These are phyloP conservation scores for Chelonus formosanus DNA, from an alignment of 2,888 invertebrate species.

Conservation along the genomic window DNA sequence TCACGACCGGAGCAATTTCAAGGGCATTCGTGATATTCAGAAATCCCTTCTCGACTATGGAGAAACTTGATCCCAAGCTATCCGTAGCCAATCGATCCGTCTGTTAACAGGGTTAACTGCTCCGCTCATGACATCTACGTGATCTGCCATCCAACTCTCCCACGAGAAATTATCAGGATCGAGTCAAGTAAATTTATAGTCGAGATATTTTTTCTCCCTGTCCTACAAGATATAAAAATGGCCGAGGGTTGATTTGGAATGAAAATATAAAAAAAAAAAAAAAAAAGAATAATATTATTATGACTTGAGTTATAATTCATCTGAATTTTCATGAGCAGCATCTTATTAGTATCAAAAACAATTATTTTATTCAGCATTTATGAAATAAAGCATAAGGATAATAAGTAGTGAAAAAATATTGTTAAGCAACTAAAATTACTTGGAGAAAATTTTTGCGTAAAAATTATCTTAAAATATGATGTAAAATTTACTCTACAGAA, in stretches of 20 bases:
- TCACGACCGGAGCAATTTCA: slow-evolving; percentile 7
- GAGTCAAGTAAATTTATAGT: slow-evolving; percentile 30
- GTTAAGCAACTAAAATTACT: too few relatives aligned
- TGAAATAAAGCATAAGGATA: too few relatives aligned
- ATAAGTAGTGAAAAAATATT: too few relatives aligned
- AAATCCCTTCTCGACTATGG: slow-evolving; percentile 5
- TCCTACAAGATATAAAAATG: slow-evolving; percentile 4
- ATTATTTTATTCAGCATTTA: too few relatives aligned
- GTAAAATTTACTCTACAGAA: too few relatives aligned
- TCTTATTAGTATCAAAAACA: too few relatives aligned
- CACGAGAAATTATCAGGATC: slow-evolving; percentile 33
- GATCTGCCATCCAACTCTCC: slow-evolving; percentile 21
- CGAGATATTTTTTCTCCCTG: slow-evolving; percentile 9
- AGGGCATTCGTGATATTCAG: slow-evolving; percentile 7
- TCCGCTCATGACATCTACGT: slow-evolving; percentile 10
- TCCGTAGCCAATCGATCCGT: slow-evolving; percentile 20
- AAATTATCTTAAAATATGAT: too few relatives aligned
- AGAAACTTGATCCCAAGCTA: slow-evolving; percentile 10
- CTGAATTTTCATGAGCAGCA: too few relatives aligned
- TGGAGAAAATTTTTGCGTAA: too few relatives aligned
- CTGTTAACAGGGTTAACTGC: slow-evolving; percentile 21
- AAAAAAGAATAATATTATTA: too few relatives aligned
- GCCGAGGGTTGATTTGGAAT: background rate
- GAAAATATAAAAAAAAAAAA: slow-evolving; percentile 10
- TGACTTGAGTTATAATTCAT: too few relatives aligned